These are phyloP conservation scores for Anoncus sp. DNA, from an alignment of 2,888 invertebrate species.

Conservation along the genomic window DNA sequence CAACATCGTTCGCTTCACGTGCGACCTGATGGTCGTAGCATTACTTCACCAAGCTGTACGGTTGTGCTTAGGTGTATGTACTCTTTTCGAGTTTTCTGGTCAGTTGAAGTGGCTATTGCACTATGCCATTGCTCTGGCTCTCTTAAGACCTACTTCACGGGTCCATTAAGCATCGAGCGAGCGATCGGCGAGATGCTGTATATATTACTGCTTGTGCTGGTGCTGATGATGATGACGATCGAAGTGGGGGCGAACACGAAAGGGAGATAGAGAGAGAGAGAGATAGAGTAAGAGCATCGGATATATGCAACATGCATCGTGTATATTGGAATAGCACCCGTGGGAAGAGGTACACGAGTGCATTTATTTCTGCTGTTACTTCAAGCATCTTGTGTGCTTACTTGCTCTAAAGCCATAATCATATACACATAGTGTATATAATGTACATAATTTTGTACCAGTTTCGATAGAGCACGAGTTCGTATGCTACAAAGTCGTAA, in stretches of 20 bases:
- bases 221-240: constrained; percentile 49
- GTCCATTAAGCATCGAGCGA: constrained; percentile 73
- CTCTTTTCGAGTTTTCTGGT: constrained; percentile 66
- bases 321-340: constrained; percentile 38
- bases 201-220: constrained; percentile 24
- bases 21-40: constrained; percentile 27
- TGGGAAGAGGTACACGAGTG: constrained; percentile 50
- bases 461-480: not conserved
- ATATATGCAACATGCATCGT: not conserved
- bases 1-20: constrained; percentile 42
- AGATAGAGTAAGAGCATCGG: constrained; percentile 31
- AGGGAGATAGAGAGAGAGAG: constrained; percentile 6
- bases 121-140: constrained; percentile 54
- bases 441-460: too few relatives aligned
- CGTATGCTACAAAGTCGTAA: not conserved
- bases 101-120: constrained; percentile 49
- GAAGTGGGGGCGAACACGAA: constrained; percentile 11
- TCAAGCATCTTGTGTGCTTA: constrained; percentile 29
- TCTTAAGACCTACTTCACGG: constrained; percentile 77
- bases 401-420: constrained; percentile 21
- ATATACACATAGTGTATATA: constrained; percentile 9
- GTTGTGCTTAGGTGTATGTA: constrained; percentile 22
- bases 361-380: constrained; percentile 32
- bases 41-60: constrained; percentile 13
- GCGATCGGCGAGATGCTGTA: constrained; percentile 53